These are phyloP conservation scores for Calameuta pallipes DNA, from an alignment of 2,888 invertebrate species.

Conservation along the genomic window DNA sequence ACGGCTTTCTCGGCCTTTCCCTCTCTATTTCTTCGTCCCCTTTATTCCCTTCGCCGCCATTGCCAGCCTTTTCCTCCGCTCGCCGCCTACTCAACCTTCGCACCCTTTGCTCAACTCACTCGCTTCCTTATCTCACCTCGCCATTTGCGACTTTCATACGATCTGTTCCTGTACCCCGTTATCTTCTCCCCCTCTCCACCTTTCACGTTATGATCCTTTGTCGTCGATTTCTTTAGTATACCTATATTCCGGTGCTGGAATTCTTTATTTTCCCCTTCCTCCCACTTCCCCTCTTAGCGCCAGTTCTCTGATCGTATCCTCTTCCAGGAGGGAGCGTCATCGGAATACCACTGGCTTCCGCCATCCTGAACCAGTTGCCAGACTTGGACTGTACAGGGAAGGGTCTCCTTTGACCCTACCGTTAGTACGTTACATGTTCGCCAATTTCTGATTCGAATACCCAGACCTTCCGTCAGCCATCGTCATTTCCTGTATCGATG, in stretches of 20 bases:
- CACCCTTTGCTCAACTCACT: not conserved
- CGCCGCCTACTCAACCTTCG: not conserved
- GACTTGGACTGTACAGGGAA: not conserved
- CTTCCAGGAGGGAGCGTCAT: not conserved
- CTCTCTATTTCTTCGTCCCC: not conserved
- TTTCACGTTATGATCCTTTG: not conserved
- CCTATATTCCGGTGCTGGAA: not conserved
- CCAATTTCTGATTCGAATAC: not conserved
- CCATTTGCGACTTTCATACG: not conserved
- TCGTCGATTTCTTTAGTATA: not conserved
- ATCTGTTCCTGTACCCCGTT: not conserved
- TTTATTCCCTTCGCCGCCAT: conserved; percentile 4
- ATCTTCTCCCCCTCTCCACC: not conserved
- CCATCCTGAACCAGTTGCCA: not conserved
- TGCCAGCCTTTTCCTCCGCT: not conserved
- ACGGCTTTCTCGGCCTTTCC: conserved; percentile 12
- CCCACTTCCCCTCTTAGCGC: not conserved
- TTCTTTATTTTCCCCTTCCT: not conserved
- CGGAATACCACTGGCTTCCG: too few species aligned
- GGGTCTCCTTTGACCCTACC: not conserved
- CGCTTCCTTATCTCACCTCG: not conserved
- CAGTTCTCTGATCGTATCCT: not conserved
- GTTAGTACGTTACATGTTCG: not conserved
- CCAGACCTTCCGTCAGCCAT: not conserved
- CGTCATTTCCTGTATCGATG: not conserved